Evolutionary conservation across 2,888 invertebrate genomes (phyloP).

Genomic region (Oxycera nigricornis): DNA sequence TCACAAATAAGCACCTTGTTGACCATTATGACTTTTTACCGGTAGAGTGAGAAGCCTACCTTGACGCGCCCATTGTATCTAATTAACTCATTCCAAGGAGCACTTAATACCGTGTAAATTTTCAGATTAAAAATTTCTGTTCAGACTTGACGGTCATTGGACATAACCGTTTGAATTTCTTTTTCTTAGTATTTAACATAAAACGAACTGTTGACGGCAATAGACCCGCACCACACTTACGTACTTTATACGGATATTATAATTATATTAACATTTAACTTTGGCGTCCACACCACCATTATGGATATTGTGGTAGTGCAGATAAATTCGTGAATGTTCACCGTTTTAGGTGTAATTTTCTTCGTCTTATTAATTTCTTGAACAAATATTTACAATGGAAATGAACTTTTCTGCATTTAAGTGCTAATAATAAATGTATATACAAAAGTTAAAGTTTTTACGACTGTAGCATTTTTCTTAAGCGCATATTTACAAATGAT

Average conservation of each 20-base stretch:
- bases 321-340: background rate
- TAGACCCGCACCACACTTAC: no score
- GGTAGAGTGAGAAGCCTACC: no score
- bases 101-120: background rate
- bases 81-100: background rate
- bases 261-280: background rate
- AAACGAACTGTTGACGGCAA: background rate
- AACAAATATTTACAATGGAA: background rate
- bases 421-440: background rate
- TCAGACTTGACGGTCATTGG: background rate
- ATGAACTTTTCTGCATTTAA: background rate
- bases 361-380: background rate
- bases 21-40: no score
- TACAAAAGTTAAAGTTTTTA: background rate
- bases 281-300: background rate
- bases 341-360: background rate
- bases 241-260: background rate
- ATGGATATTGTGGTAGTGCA: background rate
- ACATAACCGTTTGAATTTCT: background rate
- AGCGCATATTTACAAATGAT: background rate
- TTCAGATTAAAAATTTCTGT: conserved; percentile 1
- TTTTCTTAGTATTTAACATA: background rate
- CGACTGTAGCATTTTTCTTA: background rate
- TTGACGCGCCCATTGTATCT: background rate
- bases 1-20: no score